Conservation (phyloP, 2,797 vertebrate species). For the Sebastiscus tertius region DNA sequence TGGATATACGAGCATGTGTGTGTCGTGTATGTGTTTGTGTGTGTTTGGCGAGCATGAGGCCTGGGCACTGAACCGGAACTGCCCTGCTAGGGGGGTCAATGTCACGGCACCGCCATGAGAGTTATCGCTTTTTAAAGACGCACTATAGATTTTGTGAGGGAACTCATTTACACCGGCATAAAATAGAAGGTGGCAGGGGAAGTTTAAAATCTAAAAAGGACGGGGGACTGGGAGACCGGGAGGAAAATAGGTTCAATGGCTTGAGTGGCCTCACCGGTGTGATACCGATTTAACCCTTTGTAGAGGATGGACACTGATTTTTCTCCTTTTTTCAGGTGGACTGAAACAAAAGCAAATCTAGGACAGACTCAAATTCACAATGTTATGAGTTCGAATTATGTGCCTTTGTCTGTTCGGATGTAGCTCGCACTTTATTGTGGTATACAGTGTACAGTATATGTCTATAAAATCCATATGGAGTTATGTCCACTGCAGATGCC, state of each 20-base stretch:
- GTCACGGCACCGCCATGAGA: slow-evolving; percentile 79
- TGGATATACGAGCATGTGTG: slow-evolving; percentile 47
- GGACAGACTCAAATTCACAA: slow-evolving; percentile 2
- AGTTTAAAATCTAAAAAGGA: slow-evolving; percentile 81
- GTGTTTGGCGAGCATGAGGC: slow-evolving; percentile 57
- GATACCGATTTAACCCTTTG: slow-evolving; percentile 58
- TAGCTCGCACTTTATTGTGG: slow-evolving; percentile 40
- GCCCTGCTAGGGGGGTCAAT: slow-evolving; percentile 81
- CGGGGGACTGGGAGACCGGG: slow-evolving; percentile 43
- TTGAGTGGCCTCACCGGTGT: slow-evolving; percentile 62
- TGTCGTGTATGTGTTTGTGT: slow-evolving; percentile 52
- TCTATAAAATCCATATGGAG: slow-evolving; percentile 68
- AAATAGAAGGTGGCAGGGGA: slow-evolving; percentile 78
- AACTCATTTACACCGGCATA: slow-evolving; percentile 85
- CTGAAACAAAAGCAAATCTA: slow-evolving; percentile 17
- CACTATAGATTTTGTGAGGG: slow-evolving; percentile 86
- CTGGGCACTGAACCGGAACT: slow-evolving; percentile 82
- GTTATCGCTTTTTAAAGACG: slow-evolving; percentile 87
- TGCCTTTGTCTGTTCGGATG: slow-evolving; percentile 47
- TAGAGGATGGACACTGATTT: slow-evolving; percentile 41
- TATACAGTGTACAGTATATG: slow-evolving; percentile 57
- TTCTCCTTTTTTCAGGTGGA: neutral
- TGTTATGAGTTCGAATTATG: slow-evolving; percentile 36
- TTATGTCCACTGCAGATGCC: slow-evolving; percentile 60
- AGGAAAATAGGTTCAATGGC: slow-evolving; percentile 64